phyloP scores from a whole-genome alignment of 1,140 invertebrate genomes.

The Drosophila navojoa region DNA sequence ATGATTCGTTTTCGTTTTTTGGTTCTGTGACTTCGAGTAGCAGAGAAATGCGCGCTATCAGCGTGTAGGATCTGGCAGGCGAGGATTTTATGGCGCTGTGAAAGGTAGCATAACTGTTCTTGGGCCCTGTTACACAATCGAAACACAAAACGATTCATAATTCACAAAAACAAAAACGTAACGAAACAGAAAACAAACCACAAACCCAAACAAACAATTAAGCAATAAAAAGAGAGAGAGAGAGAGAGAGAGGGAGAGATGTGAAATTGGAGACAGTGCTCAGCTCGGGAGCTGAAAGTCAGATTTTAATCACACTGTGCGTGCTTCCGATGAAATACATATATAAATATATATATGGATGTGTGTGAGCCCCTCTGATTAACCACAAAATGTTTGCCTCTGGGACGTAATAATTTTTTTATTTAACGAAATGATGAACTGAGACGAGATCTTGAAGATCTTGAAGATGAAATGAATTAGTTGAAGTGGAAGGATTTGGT shows the following conservation, averaged over 20 bases:
- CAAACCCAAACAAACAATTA: constrained; percentile 65
- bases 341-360: background rate
- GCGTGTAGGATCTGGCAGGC: constrained; percentile 60
- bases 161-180: constrained; percentile 37
- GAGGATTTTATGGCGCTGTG: constrained; percentile 62
- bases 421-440: constrained; percentile 28
- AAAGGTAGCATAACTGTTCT: constrained; percentile 66
- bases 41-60: constrained; percentile 66
- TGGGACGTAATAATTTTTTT: constrained; percentile 51
- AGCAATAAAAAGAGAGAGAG: constrained; percentile 63
- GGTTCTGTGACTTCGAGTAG: constrained; percentile 46
- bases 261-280: constrained; percentile 61
- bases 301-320: constrained; percentile 63
- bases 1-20: constrained; percentile 54
- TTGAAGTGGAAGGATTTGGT: background rate
- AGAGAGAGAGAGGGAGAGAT: background rate
- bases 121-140: constrained; percentile 66
- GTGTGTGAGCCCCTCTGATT: background rate
- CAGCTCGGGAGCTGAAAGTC: constrained; percentile 60
- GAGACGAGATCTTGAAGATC: background rate
- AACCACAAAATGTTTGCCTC: background rate
- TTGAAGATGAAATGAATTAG: background rate
- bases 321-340: constrained; percentile 69
- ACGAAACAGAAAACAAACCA: constrained; percentile 40
- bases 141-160: constrained; percentile 56